These are phyloP conservation scores for Rynchops niger DNA, from an alignment of 2,113 vertebrate species.

Conservation along the genomic window DNA sequence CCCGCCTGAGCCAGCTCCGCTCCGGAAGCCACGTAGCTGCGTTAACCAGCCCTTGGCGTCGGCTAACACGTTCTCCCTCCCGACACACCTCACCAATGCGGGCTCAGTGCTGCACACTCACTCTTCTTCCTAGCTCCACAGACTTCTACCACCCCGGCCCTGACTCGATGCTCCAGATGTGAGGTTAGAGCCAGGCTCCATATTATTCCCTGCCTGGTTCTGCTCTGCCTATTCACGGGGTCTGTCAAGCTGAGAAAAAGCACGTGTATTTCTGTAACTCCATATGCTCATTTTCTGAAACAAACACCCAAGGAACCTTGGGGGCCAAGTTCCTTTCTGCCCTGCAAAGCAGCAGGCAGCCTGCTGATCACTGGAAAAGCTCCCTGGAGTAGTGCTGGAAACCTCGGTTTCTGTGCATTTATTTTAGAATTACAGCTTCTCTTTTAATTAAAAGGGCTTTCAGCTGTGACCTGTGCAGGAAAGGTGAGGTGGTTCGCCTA, in stretches of 20 bases:
- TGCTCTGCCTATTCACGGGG: neutral
- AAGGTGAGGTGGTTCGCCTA: neutral
- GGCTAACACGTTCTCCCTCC: neutral
- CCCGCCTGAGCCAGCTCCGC: neutral
- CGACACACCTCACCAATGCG: fast-evolving
- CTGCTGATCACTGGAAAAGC: neutral
- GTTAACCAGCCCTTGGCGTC: neutral
- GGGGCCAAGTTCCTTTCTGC: neutral
- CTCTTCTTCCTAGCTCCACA: neutral
- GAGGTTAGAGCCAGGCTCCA: neutral
- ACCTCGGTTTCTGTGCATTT: neutral
- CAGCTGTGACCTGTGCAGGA: neutral
- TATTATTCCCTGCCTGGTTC: neutral
- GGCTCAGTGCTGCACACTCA: neutral
- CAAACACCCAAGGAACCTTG: neutral
- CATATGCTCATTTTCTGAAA: neutral
- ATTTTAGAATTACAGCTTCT: neutral
- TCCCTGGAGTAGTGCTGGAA: neutral
- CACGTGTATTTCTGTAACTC: neutral
- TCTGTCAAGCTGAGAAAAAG: neutral
- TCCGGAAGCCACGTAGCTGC: neutral
- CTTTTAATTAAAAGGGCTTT: neutral
- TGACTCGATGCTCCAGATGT: neutral
- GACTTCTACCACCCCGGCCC: neutral
- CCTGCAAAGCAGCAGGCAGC: neutral